phyloP scores from a whole-genome alignment of 1,140 invertebrate genomes.

The Charaxes varanes region DNA sequence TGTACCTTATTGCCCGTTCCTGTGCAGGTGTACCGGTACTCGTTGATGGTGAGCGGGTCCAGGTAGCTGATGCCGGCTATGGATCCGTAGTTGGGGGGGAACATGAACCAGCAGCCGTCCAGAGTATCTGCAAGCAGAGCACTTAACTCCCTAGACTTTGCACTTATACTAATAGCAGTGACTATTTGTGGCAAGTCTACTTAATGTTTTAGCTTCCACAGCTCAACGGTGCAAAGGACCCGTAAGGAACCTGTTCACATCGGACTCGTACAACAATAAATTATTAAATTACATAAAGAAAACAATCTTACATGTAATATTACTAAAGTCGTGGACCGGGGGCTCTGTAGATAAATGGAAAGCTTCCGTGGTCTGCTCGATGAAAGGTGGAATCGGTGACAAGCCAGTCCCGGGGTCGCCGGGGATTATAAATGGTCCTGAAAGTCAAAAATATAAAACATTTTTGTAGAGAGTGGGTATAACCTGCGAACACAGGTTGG shows the following conservation, averaged over 20 bases:
- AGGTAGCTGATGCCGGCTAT: constrained; percentile 59
- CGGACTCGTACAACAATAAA: no score
- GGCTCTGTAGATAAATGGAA: constrained; percentile 25
- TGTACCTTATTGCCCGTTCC: constrained; percentile 3
- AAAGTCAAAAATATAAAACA: constrained; percentile 7
- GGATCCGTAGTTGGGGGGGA: constrained; percentile 60
- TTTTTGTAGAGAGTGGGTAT: no score
- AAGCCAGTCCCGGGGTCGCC: constrained; percentile 52
- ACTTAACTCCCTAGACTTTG: no score
- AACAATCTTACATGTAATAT: constrained; percentile 45
- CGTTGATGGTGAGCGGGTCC: constrained; percentile 52
- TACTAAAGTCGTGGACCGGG: constrained; percentile 22
- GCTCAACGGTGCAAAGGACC: no score
- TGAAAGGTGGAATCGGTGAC: constrained; percentile 46
- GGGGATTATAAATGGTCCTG: constrained; percentile 59
- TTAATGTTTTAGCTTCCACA: no score
- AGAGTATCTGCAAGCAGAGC: constrained; percentile 29
- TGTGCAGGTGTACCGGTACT: constrained; percentile 53
- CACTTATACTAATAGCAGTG: no score
- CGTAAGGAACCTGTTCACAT: no score
- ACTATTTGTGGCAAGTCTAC: no score
- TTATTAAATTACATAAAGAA: neutral
- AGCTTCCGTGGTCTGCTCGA: constrained; percentile 49
- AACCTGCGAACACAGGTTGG: no score
- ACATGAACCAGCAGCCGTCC: constrained; percentile 63